phyloP scores from a whole-genome alignment of 2,113 vertebrate genomes.

The Thryonomys swinderianus region DNA sequence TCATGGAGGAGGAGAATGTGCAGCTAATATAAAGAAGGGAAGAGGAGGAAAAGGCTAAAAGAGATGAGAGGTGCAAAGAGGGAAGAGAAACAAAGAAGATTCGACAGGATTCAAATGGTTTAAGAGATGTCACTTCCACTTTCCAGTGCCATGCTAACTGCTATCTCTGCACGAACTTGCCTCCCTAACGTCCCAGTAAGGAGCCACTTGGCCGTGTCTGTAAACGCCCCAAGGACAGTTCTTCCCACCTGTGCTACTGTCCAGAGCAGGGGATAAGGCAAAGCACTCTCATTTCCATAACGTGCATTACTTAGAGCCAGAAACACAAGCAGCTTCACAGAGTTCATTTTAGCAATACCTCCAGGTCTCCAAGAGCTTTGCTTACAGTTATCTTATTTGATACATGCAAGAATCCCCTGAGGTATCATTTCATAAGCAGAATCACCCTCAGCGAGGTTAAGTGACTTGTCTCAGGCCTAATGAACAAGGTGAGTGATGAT shows the following conservation, averaged over 20 bases:
- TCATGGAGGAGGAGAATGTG: background rate
- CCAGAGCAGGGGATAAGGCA: background rate
- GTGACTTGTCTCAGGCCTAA: constrained; percentile 65
- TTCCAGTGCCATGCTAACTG: background rate
- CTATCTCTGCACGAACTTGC: background rate
- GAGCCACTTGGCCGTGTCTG: background rate
- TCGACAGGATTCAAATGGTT: background rate
- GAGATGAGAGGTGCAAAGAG: background rate
- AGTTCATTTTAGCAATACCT: background rate
- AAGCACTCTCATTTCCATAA: background rate
- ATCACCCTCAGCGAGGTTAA: constrained; percentile 57
- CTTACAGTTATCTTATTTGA: constrained; percentile 52
- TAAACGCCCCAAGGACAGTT: background rate
- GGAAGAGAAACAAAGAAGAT: background rate
- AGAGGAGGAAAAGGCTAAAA: background rate
- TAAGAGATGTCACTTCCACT: background rate
- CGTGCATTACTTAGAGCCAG: background rate
- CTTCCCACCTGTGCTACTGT: background rate
- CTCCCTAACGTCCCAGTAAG: background rate
- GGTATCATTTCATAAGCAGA: constrained; percentile 41
- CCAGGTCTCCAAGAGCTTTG: constrained; percentile 14
- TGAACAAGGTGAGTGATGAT: constrained; percentile 53
- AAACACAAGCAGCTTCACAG: background rate
- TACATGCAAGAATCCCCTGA: constrained; percentile 25
- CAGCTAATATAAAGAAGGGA: background rate